These are phyloP conservation scores for Indicator indicator DNA, from an alignment of 2,113 vertebrate species.

Conservation along the genomic window DNA sequence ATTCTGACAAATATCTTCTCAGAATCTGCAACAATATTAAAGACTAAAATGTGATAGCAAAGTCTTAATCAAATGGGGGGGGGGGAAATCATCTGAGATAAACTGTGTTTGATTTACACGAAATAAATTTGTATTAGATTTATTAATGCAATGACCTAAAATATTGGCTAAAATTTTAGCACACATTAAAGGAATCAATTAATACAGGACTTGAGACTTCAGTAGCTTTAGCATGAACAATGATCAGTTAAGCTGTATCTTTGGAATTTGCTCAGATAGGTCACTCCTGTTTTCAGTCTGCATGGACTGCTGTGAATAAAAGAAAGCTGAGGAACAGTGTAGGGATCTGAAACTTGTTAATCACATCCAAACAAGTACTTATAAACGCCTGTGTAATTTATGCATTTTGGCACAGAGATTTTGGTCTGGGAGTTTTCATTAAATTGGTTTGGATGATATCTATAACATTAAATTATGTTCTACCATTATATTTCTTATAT, in stretches of 20 bases:
- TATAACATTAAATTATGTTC: background rate
- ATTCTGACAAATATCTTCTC: background rate
- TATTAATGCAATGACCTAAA: background rate
- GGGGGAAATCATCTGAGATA: background rate
- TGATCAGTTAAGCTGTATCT: background rate
- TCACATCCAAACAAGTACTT: background rate
- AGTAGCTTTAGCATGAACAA: background rate
- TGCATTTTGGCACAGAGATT: background rate
- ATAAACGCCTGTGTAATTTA: background rate
- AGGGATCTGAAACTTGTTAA: background rate
- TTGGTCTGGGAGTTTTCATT: background rate
- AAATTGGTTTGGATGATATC: background rate
- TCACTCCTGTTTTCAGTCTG: background rate
- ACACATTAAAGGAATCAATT: background rate
- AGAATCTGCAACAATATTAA: background rate
- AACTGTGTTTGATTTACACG: background rate
- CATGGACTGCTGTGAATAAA: background rate
- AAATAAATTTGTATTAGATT: background rate
- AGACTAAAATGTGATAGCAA: background rate
- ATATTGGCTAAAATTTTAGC: background rate
- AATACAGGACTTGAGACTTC: background rate
- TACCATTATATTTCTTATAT: background rate
- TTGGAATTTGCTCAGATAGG: background rate
- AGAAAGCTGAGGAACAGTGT: background rate
- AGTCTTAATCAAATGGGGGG: background rate